Base-by-base conservation (phyloP, 2,113 vertebrate genomes). In the Tetrax tetrax region DNA sequence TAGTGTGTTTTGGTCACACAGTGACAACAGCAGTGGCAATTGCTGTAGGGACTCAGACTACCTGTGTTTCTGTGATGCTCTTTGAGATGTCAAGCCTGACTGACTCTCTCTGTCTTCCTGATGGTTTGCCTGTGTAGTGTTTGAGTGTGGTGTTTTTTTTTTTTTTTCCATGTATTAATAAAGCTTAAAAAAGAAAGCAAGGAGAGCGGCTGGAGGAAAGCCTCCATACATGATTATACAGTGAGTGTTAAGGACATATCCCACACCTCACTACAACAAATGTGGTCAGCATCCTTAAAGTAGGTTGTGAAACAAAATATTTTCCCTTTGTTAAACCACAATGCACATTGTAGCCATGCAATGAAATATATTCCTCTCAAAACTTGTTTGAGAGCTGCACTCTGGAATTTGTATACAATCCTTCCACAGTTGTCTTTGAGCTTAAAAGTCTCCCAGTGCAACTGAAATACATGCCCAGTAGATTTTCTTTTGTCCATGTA, bases 141-240 rank as follows among this genome's bases (percentile, higher is more conserved):
- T 81, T 3, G 8, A 3, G 14, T 79, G 18, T 25, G 38, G 13
- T n/a, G 22, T 53, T 18, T 43, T 65, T 29, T 24, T 33, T 16
- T 9, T 29, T 57, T 56, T 4, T 18, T 81, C 1, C 41, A 9
- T 43, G 41, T 51, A 12, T 59, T 74, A 77, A n/a, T 54, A 66
- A 81, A 83, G 4, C 17, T 87, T 74, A 23, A 57, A 68, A 68
- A 66, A 24, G 3, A 70, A 57, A 70, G 33, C 3, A 68, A 60
- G 22, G 29, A 4, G 27, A 0, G 16, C 35, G 6, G 6, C 2
- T 24, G 45, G 59, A 27, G 33, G 37, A 12, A 53, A 33, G 4
- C 9, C 33, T 68, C 23, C 23, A 31, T 38, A 12, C 0, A 1
- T 60, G 24, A 35, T 27, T 10, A 9, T n/a, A 29, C 18, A 63